These are phyloP conservation scores for Xestoiulus laeticollis DNA, from an alignment of 2,888 invertebrate species.

Conservation along the genomic window DNA sequence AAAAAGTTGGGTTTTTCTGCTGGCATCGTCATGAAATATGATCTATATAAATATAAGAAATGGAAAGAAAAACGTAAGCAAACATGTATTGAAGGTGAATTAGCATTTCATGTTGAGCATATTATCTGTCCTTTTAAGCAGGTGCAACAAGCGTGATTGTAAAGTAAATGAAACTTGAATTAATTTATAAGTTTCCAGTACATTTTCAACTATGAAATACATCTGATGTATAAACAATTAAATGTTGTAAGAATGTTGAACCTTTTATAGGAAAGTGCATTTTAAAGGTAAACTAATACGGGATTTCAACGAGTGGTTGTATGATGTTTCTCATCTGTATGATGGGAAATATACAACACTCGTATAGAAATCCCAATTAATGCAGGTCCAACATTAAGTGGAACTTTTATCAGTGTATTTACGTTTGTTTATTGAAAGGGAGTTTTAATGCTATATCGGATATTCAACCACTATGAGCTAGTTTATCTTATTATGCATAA, in stretches of 20 bases:
- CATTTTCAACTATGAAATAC: not conserved
- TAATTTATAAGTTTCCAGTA: not conserved
- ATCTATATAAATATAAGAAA: not conserved
- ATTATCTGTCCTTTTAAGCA: not conserved
- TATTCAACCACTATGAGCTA: not conserved
- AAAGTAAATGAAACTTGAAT: not conserved
- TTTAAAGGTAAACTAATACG: too few species aligned
- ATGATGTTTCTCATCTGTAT: too few species aligned
- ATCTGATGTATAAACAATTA: too few species aligned
- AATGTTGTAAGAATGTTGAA: too few species aligned
- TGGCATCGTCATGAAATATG: not conserved
- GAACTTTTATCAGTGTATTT: too few species aligned
- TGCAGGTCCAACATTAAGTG: too few species aligned
- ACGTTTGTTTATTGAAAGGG: too few species aligned
- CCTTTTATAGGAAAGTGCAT: too few species aligned
- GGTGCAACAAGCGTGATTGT: not conserved
- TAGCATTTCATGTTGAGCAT: not conserved
- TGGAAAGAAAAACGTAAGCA: not conserved
- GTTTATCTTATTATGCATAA: not conserved
- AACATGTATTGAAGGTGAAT: not conserved
- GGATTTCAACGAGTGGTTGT: too few species aligned
- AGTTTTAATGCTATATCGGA: not conserved
- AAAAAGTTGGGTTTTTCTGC: not conserved
- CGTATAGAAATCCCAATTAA: too few species aligned
- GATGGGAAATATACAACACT: too few species aligned